Base-by-base conservation (phyloP, 1,140 invertebrate genomes). In the Acyrthosiphon pisum region DNA sequence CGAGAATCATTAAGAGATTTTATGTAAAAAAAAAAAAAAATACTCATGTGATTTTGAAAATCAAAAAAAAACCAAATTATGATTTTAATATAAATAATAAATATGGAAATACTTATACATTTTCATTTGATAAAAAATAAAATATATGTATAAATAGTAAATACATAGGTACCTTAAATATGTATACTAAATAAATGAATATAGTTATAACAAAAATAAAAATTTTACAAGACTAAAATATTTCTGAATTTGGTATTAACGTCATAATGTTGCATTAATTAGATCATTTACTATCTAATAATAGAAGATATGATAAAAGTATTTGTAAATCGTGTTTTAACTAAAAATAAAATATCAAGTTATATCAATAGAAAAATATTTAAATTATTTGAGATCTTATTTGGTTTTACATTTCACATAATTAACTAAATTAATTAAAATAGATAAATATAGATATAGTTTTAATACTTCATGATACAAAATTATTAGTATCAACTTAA, bases 361-460 rank as follows among this genome's bases (percentile, higher is more conserved):
- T 41, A 30, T 68, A 60, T 26, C 26, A 90, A 11, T 90, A 88
- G 30, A 30, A 30, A 60, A 60, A 90, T 37, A 44, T 44, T 60
- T 48, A 50, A 88, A 88, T 88, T 50, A 46, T 90, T 68, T 90
- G 53, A 90, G 89, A 90, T 90, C 53, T 90, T 90, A 90, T 68
- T 46, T 44, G 30, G 23, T 68, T 60, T n/a, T 87, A 8, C 2
- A 44, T 35, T 53, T 50, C 11, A 68, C 37, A 90, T 37, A 90
- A 26, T 20, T 26, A 89, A 89, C 35, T 37, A 41, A 41, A 56
- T 46, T 48, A 86, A 30, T 44, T 41, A 6, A 41, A 84, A 68
- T n/a, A 41, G 41, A 4, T 41, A 35, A 76, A 76, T 76, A 76
- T n/a, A 76, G n/a, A 84, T 86, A 18, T n/a, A 26, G 6, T 46